Evolutionary conservation across 2,113 vertebrate species (phyloP).

Genomic region (Chrysemys picta): DNA sequence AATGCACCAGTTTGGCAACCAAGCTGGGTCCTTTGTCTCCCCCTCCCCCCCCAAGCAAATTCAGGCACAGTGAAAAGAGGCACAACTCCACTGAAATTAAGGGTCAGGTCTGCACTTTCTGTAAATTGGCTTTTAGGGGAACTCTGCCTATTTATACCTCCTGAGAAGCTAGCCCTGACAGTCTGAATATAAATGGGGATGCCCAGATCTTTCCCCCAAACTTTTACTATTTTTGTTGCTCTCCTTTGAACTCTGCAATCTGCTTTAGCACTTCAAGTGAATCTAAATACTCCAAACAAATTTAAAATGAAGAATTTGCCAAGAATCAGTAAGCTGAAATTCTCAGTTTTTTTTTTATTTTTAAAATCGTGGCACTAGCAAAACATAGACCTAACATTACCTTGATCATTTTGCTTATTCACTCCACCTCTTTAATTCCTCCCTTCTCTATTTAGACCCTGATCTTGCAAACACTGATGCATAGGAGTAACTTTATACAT

Average conservation of each 20-base stretch:
- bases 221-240: accelerated
- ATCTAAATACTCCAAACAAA: neutral
- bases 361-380: neutral
- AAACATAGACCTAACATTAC: slow-evolving; percentile 25
- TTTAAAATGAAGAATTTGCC: neutral
- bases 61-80: neutral
- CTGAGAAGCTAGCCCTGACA: neutral
- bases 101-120: neutral
- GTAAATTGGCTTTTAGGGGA: neutral
- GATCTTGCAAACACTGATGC: slow-evolving; percentile 39
- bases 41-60: neutral
- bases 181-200: accelerated
- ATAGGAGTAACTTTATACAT: slow-evolving; percentile 40
- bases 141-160: neutral
- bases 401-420: neutral
- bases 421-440: slow-evolving; percentile 39
- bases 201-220: accelerated
- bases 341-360: neutral
- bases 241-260: accelerated
- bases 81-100: neutral
- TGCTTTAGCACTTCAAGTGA: accelerated
- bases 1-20: accelerated
- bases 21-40: accelerated
- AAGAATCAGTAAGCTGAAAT: neutral
- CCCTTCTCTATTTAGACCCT: slow-evolving; percentile 31